A percentile compares a stretch with the other conserved stretches of the same genome.
phyloP scores from a whole-genome alignment of 2,113 vertebrate species.

The Excalfactoria chinensis region DNA sequence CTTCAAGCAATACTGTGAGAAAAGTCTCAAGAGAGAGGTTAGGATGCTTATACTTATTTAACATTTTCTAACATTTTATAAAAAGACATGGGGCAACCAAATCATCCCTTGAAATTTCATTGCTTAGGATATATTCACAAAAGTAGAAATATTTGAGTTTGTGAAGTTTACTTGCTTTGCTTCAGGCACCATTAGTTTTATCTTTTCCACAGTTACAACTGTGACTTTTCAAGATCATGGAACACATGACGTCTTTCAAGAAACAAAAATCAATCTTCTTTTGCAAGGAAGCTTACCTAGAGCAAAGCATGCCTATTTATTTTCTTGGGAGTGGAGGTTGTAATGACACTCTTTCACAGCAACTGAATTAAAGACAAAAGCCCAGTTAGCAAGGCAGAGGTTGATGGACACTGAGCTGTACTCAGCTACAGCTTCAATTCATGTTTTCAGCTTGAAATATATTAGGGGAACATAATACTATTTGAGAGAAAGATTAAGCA shows the following conservation, averaged over 20 bases:
- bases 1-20: not conserved
- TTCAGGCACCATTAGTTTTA: conserved; percentile 3
- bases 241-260: not conserved
- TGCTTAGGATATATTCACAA: not conserved
- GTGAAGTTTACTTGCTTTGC: conserved; percentile 9
- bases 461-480: not conserved
- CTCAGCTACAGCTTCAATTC: not conserved
- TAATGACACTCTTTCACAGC: not conserved
- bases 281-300: not conserved
- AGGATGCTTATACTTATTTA: conserved; percentile 20
- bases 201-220: not conserved
- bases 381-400: not conserved
- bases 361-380: not conserved
- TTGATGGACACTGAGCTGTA: not conserved
- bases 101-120: not conserved
- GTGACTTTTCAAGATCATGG: not conserved
- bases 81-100: conserved; percentile 38
- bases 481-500: not conserved
- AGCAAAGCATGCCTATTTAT: not conserved
- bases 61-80: conserved; percentile 15
- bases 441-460: not conserved
- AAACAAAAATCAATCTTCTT: not conserved
- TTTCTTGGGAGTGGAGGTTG: not conserved
- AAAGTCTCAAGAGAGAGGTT: not conserved
- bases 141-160: conserved; percentile 2